Evolutionary conservation across 1,140 invertebrate genomes (phyloP).

Genomic region (Aradophagus sp.): DNA sequence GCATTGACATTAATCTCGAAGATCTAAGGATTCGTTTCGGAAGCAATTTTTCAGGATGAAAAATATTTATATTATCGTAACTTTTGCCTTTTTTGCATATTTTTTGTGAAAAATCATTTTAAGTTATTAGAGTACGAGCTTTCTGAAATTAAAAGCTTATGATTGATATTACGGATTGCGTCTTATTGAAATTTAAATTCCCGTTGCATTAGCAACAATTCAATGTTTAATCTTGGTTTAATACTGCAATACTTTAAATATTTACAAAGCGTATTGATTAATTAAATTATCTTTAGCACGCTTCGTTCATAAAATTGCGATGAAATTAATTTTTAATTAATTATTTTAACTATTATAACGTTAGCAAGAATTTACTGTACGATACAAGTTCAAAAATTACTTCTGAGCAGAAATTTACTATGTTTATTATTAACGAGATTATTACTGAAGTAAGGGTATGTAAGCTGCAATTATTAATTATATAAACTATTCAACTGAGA

Average conservation of each 20-base stretch:
- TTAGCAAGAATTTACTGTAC: constrained; percentile 4
- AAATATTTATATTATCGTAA: constrained; percentile 22
- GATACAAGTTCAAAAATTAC: background rate
- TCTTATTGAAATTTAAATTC: too few species aligned
- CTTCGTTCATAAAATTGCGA: too few species aligned
- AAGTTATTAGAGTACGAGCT: background rate
- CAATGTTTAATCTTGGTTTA: too few species aligned
- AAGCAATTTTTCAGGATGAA: constrained; percentile 28
- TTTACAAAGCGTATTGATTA: too few species aligned
- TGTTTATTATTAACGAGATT: background rate
- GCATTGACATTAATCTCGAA: constrained; percentile 27
- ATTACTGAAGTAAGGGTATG: background rate
- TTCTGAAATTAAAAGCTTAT: too few species aligned
- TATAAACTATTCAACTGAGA: background rate
- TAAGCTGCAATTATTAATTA: constrained; percentile 4
- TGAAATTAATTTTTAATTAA: too few species aligned
- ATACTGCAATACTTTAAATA: too few species aligned
- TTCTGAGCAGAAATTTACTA: constrained; percentile 1
- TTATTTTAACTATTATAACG: too few species aligned
- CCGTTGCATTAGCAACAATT: too few species aligned
- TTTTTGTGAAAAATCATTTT: background rate
- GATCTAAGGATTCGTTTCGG: constrained; percentile 22
- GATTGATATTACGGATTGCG: too few species aligned
- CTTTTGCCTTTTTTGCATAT: too few species aligned
- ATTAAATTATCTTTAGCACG: too few species aligned